phyloP scores from a whole-genome alignment of 2,888 invertebrate genomes.

The Hyalella azteca region DNA sequence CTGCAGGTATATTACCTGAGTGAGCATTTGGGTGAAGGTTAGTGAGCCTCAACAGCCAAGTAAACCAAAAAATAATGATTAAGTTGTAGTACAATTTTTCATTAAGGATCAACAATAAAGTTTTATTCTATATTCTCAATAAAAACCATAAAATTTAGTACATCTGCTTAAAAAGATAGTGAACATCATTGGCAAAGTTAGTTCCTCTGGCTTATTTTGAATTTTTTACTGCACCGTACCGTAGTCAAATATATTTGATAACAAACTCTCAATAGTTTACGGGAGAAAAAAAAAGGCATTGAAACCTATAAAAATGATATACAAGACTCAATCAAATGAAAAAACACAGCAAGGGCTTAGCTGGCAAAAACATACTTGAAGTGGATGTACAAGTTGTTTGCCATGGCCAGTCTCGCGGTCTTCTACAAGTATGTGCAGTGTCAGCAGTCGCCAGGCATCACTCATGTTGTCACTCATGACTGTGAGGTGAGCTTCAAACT shows the following conservation, averaged over 20 bases:
- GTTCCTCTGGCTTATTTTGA: no score
- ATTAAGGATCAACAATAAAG: no score
- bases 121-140: no score
- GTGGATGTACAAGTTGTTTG: slow-evolving; percentile 89
- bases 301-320: neutral
- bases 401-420: slow-evolving; percentile 98
- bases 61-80: no score
- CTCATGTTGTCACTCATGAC: slow-evolving; percentile 94
- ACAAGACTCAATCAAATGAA: neutral
- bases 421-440: slow-evolving; percentile 93
- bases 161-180: no score
- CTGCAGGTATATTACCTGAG: slow-evolving; percentile 79
- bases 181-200: no score
- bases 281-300: neutral
- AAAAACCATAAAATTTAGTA: no score
- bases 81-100: no score
- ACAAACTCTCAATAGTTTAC: no score
- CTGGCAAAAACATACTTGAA: slow-evolving; percentile 66
- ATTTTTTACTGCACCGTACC: no score
- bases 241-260: no score
- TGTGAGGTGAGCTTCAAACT: slow-evolving; percentile 94
- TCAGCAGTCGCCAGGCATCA: slow-evolving; percentile 93
- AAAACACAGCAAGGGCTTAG: neutral
- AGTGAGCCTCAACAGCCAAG: no score
- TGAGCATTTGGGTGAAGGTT: neutral